Evolutionary conservation across 2,888 invertebrate species (phyloP).

Genomic region (Oasisia sp.): DNA sequence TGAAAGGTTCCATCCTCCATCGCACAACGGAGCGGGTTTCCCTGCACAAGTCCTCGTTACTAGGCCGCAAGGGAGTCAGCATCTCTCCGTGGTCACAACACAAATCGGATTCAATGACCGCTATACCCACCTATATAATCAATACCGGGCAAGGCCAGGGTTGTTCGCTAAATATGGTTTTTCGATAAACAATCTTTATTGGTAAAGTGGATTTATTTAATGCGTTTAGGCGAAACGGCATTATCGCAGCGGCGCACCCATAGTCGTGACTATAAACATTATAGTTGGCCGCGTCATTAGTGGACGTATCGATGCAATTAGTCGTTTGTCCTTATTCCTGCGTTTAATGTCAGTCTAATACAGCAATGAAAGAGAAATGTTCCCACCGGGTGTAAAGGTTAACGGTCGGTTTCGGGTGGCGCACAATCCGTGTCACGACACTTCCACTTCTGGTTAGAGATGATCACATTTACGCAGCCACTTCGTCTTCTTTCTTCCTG

Average conservation of each 20-base stretch:
- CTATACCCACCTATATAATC: neutral
- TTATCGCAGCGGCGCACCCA: no score
- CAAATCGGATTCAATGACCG: neutral
- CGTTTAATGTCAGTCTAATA: neutral
- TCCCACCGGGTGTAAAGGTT: neutral
- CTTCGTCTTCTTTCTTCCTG: no score
- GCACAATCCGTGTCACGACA: neutral
- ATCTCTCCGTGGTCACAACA: neutral
- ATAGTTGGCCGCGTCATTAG: neutral
- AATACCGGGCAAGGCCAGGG: neutral
- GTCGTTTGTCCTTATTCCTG: neutral
- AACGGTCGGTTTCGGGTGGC: neutral
- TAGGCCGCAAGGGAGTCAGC: neutral
- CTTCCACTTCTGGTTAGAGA: neutral
- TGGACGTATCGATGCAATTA: neutral
- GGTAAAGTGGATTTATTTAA: neutral
- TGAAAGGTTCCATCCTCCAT: neutral
- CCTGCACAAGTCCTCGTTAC: neutral
- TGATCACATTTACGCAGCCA: neutral
- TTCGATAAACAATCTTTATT: neutral
- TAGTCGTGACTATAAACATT: no score
- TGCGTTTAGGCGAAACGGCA: neutral
- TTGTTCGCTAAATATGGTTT: neutral
- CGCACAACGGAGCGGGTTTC: neutral
- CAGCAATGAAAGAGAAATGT: neutral